Percentiles rank a stretch among this genome's conserved stretches.
phyloP scores from a whole-genome alignment of 2,888 invertebrate species.

The Oxyscelio sp. region DNA sequence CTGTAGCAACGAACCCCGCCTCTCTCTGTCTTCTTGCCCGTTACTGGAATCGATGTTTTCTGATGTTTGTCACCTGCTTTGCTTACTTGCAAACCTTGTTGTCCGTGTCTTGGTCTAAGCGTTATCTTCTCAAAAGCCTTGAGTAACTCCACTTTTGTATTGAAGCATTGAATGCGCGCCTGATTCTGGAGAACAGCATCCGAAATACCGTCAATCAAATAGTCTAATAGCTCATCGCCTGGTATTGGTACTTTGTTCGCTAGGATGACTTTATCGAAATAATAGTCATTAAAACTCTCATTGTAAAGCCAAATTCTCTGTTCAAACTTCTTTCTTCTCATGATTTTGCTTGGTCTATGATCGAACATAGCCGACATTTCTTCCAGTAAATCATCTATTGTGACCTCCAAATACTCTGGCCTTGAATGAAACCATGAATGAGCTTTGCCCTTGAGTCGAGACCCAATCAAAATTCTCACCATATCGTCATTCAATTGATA shows the following conservation, averaged over 20 bases:
- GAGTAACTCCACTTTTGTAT: background rate
- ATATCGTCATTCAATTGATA: background rate
- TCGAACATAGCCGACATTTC: constrained; percentile 6
- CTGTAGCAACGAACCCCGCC: background rate
- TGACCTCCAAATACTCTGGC: background rate
- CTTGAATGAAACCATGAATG: constrained; percentile 9
- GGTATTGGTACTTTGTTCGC: background rate
- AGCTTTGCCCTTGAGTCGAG: background rate
- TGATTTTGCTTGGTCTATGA: background rate
- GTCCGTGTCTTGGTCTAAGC: background rate
- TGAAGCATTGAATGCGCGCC: background rate
- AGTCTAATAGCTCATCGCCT: background rate
- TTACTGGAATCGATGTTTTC: background rate
- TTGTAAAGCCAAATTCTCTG: background rate
- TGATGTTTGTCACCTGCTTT: background rate
- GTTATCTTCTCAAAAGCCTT: background rate
- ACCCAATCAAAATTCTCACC: background rate
- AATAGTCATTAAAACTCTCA: background rate
- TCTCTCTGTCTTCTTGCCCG: background rate
- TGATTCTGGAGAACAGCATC: background rate
- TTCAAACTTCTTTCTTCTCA: constrained; percentile 1
- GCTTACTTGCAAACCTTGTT: background rate
- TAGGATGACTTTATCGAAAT: background rate
- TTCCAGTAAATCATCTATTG: background rate
- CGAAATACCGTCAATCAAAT: background rate